Percentiles rank a stretch among this genome's conserved stretches.
Evolutionary conservation across 2,797 vertebrate genomes (phyloP).

Genomic region (Emydoidea blandingii): DNA sequence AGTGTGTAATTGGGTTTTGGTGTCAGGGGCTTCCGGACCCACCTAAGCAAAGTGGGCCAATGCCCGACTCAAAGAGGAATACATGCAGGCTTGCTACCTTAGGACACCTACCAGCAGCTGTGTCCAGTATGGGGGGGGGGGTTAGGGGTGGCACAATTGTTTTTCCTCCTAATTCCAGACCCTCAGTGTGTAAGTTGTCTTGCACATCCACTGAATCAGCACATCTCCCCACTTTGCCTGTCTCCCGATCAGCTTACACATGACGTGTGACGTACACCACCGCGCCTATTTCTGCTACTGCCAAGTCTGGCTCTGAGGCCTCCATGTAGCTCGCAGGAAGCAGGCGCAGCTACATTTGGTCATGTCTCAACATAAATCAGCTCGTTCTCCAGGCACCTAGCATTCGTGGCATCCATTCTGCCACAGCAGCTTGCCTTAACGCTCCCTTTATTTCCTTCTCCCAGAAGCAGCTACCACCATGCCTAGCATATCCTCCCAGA

Average conservation of each 20-base stretch:
- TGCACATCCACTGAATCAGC: background rate
- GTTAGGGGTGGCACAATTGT: too few relatives aligned
- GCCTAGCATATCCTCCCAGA: constrained; percentile 5
- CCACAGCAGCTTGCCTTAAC: background rate
- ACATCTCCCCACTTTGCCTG: background rate
- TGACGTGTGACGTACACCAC: background rate
- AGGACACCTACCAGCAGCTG: background rate
- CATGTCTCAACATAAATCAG: background rate
- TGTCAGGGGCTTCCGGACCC: background rate
- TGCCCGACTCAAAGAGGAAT: background rate
- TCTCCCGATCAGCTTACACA: constrained; percentile 12
- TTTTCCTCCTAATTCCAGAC: background rate
- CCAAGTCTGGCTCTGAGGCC: background rate
- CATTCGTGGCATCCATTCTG: constrained; percentile 7
- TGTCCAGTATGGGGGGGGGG: background rate
- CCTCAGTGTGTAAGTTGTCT: background rate
- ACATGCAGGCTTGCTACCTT: background rate
- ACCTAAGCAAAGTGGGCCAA: background rate
- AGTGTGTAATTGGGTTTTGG: too few relatives aligned
- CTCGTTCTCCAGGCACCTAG: background rate
- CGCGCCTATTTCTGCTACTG: constrained; percentile 1
- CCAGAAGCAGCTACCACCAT: background rate
- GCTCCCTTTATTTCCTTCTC: constrained; percentile 1
- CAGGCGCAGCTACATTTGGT: background rate
- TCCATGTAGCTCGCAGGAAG: background rate